These are phyloP conservation scores for Agonum fuliginosum DNA, from an alignment of 2,888 invertebrate species.

Conservation along the genomic window DNA sequence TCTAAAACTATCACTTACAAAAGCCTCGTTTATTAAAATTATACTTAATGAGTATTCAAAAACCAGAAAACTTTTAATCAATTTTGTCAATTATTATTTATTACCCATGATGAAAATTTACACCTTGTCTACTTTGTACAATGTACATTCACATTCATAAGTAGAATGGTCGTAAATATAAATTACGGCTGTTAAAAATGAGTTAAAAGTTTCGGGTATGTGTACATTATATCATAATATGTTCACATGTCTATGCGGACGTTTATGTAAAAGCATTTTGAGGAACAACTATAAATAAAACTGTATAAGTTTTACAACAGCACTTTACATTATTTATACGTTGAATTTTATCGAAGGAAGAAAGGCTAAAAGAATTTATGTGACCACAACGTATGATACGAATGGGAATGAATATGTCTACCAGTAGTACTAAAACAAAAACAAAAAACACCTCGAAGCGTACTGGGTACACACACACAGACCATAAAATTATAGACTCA, in stretches of 20 bases:
- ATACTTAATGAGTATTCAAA: constrained; percentile 6
- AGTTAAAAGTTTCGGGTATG: constrained; percentile 6
- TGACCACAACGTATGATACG: constrained; percentile 35
- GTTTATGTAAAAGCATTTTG: constrained; percentile 32
- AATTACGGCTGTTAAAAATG: constrained; percentile 30
- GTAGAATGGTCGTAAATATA: constrained; percentile 12
- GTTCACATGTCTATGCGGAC: constrained; percentile 2
- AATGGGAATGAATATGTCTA: constrained; percentile 33
- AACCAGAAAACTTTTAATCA: neutral
- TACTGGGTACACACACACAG: neutral
- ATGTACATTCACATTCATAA: neutral
- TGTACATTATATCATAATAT: constrained; percentile 24
- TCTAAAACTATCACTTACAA: constrained; percentile 24
- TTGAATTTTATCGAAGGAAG: constrained; percentile 48
- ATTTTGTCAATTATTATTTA: neutral
- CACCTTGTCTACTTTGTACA: no score
- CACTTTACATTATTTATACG: constrained; percentile 54
- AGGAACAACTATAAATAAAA: constrained; percentile 52
- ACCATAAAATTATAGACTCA: constrained; percentile 13
- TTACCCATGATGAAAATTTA: constrained; percentile 14
- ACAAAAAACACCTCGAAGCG: neutral
- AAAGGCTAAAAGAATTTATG: constrained; percentile 44
- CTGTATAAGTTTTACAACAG: constrained; percentile 53
- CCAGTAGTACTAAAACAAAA: constrained; percentile 38
- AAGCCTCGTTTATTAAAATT: constrained; percentile 17